Percentiles rank a stretch among this genome's conserved stretches.
phyloP scores from a whole-genome alignment of 2,797 vertebrate species.

The Nyctalus aviator region DNA sequence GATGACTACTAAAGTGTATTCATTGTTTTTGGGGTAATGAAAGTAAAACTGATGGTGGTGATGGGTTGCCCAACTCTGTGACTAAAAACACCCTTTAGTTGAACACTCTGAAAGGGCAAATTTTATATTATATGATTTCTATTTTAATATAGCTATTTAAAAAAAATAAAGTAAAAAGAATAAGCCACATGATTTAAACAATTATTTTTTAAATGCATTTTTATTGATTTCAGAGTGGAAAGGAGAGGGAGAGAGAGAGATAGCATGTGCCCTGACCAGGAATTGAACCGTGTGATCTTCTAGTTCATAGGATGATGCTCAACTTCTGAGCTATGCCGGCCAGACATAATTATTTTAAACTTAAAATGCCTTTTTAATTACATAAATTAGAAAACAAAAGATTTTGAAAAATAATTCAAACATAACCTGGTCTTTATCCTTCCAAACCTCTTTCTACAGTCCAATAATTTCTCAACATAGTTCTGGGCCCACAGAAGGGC shows the following conservation, averaged over 20 bases:
- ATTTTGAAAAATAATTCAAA: not conserved
- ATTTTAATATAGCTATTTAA: not conserved
- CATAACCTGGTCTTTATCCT: not conserved
- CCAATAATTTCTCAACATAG: not conserved
- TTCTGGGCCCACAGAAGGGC: not conserved
- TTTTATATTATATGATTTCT: not conserved
- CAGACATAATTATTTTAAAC: not conserved
- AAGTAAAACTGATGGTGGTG: not conserved
- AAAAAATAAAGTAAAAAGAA: not conserved
- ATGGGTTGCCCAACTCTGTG: not conserved
- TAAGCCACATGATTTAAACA: not conserved
- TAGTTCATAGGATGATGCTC: too few species aligned
- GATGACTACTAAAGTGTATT: not conserved
- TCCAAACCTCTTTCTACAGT: not conserved
- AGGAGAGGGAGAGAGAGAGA: too few species aligned
- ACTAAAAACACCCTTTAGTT: not conserved
- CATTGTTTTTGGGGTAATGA: not conserved
- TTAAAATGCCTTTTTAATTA: constrained; percentile 45
- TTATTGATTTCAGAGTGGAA: not conserved
- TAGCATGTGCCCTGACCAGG: too few species aligned
- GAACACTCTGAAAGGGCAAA: not conserved
- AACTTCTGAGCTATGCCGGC: too few species aligned
- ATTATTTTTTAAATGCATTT: not conserved
- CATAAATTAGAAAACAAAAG: not conserved
- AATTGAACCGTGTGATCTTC: too few species aligned